Conservation (phyloP, 2,113 vertebrate genomes). For the Girardinichthys multiradiatus region DNA sequence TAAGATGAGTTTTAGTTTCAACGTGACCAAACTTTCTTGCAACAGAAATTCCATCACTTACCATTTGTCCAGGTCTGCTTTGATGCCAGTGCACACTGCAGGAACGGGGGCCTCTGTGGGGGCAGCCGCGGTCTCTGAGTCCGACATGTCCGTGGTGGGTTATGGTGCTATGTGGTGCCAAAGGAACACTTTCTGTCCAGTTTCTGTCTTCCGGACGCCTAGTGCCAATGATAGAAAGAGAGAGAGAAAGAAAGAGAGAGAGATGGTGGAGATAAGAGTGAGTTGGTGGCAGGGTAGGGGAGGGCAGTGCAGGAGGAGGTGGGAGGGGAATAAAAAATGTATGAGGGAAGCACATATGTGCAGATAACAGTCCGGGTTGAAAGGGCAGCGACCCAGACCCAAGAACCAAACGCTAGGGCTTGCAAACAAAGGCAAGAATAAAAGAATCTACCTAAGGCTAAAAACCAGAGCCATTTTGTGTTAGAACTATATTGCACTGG, state of each 20-base stretch:
- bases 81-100: conserved; percentile 74
- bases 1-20: not conserved
- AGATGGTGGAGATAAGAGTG: conserved; percentile 41
- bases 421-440: conserved; percentile 2
- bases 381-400: conserved; percentile 45
- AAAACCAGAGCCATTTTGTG: not conserved
- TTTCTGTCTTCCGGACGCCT: conserved; percentile 65
- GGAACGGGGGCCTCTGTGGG: conserved; percentile 75
- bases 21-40: not conserved
- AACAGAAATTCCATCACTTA: conserved; percentile 55
- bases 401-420: conserved; percentile 14
- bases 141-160: conserved; percentile 75
- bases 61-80: conserved; percentile 84
- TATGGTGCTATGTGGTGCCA: conserved; percentile 47
- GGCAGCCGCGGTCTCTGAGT: conserved; percentile 73
- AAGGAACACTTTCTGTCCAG: conserved; percentile 52
- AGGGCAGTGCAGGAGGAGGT: conserved; percentile 36
- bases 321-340: conserved; percentile 73
- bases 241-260: conserved; percentile 37
- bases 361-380: conserved; percentile 36
- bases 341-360: conserved; percentile 64
- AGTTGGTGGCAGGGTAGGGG: conserved; percentile 47
- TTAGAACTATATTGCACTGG: no score
- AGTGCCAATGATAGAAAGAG: conserved; percentile 49
- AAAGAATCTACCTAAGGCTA: not conserved